Evolutionary conservation across 2,888 invertebrate species (phyloP), one percentile per base, ranked within the genome.

Genomic region (Monoplex corrugatus): DNA sequence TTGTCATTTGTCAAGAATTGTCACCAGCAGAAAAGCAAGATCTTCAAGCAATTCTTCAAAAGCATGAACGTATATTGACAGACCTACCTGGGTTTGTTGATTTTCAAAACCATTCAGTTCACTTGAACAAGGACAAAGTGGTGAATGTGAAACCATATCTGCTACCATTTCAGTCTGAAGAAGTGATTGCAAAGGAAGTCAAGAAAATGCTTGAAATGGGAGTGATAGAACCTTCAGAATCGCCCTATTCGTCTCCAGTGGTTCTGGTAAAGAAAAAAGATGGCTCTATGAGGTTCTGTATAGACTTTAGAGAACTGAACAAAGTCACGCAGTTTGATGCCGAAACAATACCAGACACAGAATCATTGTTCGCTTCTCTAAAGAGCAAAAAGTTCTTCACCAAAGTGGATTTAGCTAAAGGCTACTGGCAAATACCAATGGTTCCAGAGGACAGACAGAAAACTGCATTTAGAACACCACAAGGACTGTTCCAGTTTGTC

Each of bases 261-360:
- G 86, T 91, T 6, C 57, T 92, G 0, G 88, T 88, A 0, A 40
- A 45, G 19, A 88, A 88, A 75, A 84, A 84, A 40, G 75, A 80
- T 80, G 43, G 43, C 16, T 43, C 43, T n/a, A 32, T 50, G 28
- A 10, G 40, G 23, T 63, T 75, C 57, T 80, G 86, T 88, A 85
- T 16, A 68, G 80, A 87, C 63, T 86, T 63, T 28, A 68, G 86
- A 40, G 44, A 28, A 35, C 44, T 89, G 0, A 94, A 93, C 83
- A 88, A 87, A n/a, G 63, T 91, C 1, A 92, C 92, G 13, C 82
- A 89, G 0, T 93, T 92, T 90, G 92, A 92, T 82, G 87, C 91
- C 23, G 94, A 93, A 86, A 92, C 92, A 3, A 92, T 93, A 57
- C 90, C 89, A 16, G 90, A 91, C 44, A 57, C 87, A 28, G 93